phyloP scores from a whole-genome alignment of 1,140 invertebrate species.

The Panagrolaimus sp. region DNA sequence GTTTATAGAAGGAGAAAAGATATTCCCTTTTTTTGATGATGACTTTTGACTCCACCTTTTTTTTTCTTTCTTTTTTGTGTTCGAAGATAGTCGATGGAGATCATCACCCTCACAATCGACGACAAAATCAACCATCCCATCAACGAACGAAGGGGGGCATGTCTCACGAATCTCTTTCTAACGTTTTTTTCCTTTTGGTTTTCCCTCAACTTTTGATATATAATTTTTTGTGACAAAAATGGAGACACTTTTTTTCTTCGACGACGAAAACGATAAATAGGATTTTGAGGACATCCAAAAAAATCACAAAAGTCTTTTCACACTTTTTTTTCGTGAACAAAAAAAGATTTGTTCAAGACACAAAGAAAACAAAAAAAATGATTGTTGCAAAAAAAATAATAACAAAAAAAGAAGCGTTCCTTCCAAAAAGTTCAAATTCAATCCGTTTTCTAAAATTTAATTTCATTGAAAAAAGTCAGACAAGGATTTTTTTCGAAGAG shows the following conservation, averaged over 20 bases:
- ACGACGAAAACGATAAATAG: neutral
- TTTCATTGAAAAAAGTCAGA: too few relatives aligned
- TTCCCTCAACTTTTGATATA: neutral
- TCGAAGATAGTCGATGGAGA: neutral
- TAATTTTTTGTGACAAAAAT: neutral
- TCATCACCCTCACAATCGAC: neutral
- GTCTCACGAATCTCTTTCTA: neutral
- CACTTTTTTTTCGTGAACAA: too few relatives aligned
- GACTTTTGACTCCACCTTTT: neutral
- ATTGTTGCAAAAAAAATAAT: too few relatives aligned
- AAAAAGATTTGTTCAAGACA: too few relatives aligned
- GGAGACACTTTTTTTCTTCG: neutral
- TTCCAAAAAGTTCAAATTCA: too few relatives aligned
- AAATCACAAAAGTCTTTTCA: too few relatives aligned
- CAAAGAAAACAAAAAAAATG: too few relatives aligned
- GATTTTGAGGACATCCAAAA: too few relatives aligned
- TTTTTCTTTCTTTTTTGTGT: neutral
- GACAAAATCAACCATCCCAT: neutral
- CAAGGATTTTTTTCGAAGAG: too few relatives aligned
- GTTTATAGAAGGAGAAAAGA: neutral
- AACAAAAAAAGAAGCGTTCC: too few relatives aligned
- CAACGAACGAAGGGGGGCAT: neutral
- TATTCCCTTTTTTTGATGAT: neutral
- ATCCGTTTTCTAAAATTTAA: too few relatives aligned
- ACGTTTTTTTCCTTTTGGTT: neutral